Conservation (phyloP, 2,113 vertebrate genomes). For the Edolisoma coerulescens region DNA sequence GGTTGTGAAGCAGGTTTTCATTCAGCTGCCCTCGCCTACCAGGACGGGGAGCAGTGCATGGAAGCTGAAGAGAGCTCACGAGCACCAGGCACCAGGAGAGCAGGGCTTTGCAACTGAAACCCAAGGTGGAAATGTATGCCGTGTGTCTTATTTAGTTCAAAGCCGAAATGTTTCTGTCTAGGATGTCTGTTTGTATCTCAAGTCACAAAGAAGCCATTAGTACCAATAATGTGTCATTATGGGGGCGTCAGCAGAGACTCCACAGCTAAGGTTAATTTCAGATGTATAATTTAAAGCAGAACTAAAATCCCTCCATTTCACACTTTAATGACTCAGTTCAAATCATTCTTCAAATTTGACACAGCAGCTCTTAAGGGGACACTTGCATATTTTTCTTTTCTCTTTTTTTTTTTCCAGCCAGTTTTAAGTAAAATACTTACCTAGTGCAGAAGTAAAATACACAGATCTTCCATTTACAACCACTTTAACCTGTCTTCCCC, state of each 20-base stretch:
- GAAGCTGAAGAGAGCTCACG: neutral
- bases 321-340: conserved; percentile 47
- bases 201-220: conserved; percentile 57
- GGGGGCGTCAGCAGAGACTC: conserved; percentile 49
- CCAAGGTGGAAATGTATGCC: neutral
- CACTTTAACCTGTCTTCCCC: neutral
- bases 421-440: neutral
- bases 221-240: conserved; percentile 61
- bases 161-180: conserved; percentile 50
- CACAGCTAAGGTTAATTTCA: conserved; percentile 56
- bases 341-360: conserved; percentile 55
- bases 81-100: neutral
- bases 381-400: neutral
- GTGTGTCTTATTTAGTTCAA: conserved; percentile 46
- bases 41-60: neutral
- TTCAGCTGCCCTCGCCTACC: neutral
- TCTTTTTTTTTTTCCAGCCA: neutral
- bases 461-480: neutral
- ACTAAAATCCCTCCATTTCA: conserved; percentile 52
- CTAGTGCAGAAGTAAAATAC: neutral
- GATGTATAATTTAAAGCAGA: conserved; percentile 53
- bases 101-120: conserved; percentile 5
- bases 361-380: conserved; percentile 37
- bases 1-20: neutral
- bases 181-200: conserved; percentile 51